Evolutionary conservation across 2,888 invertebrate species (phyloP), one percentile per base, ranked within the genome.

Genomic region (Drosophila phalerata): DNA sequence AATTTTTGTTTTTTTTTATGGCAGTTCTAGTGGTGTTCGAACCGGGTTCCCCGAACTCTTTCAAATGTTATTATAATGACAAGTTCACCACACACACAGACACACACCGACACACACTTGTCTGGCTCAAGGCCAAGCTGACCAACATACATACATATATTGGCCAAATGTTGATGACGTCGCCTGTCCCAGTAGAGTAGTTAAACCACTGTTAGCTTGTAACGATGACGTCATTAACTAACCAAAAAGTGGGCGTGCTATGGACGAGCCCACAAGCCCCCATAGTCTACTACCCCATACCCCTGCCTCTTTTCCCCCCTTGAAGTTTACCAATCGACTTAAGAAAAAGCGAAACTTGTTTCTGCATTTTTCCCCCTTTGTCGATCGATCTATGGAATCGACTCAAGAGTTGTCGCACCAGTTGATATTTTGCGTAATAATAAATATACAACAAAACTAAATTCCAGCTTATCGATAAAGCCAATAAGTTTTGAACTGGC

Each of bases 11-110:
- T n/a, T n/a, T n/a, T n/a, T n/a, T n/a, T n/a, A n/a, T n/a, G n/a
- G n/a, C n/a, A n/a, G n/a, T n/a, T n/a, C n/a, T n/a, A n/a, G n/a
- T n/a, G n/a, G n/a, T n/a, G n/a, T n/a, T n/a, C n/a, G n/a, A n/a
- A n/a, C n/a, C n/a, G n/a, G n/a, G n/a, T n/a, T n/a, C n/a, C n/a
- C n/a, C n/a, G n/a, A n/a, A n/a, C 73, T 77, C 77, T 88, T 89
- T 85, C 85, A 90, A 90, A 90, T 85, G 85, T 78, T 89, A 90
- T 73, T 88, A 77, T 73, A 77, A 74, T 56, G 67, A 67, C 87
- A 86, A 77, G 70, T 72, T 76, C 65, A 58, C 53, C 32, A 38
- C 58, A 51, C 38, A 68, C 48, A 66, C 43, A 38, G 25, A 53
- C n/a, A 47, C 57, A 37, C 48, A 28, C 37, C 5, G 6, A 28